These are phyloP conservation scores for Nephrotoma flavescens DNA, from an alignment of 2,888 invertebrate species.

Conservation along the genomic window DNA sequence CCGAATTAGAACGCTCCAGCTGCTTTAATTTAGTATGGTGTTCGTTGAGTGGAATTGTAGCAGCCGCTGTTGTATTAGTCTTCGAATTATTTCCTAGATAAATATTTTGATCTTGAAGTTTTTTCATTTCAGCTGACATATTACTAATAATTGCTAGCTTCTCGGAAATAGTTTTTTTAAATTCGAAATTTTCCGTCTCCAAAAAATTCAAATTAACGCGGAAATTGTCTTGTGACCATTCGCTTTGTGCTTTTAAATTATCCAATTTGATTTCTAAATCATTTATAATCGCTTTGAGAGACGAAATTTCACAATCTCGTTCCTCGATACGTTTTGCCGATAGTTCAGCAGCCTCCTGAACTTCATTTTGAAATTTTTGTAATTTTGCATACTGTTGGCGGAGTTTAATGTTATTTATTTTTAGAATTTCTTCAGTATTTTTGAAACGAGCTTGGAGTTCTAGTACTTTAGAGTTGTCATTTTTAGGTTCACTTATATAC, in stretches of 20 bases:
- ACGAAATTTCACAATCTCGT: neutral
- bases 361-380: neutral
- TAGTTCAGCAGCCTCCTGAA: neutral
- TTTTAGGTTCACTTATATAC: neutral
- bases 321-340: neutral
- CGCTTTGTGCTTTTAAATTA: neutral
- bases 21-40: neutral
- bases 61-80: neutral
- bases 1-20: neutral
- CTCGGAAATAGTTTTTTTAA: neutral
- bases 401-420: neutral
- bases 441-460: neutral
- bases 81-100: neutral
- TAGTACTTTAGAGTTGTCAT: neutral
- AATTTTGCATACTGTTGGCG: neutral
- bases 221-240: neutral
- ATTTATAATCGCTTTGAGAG: neutral
- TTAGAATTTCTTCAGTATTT: neutral
- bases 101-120: neutral
- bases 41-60: neutral
- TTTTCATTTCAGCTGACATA: neutral
- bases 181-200: neutral
- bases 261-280: neutral
- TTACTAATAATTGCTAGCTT: neutral
- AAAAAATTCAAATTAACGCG: neutral